phyloP scores from a whole-genome alignment of 2,797 vertebrate genomes.

The Cheirogaleus major region DNA sequence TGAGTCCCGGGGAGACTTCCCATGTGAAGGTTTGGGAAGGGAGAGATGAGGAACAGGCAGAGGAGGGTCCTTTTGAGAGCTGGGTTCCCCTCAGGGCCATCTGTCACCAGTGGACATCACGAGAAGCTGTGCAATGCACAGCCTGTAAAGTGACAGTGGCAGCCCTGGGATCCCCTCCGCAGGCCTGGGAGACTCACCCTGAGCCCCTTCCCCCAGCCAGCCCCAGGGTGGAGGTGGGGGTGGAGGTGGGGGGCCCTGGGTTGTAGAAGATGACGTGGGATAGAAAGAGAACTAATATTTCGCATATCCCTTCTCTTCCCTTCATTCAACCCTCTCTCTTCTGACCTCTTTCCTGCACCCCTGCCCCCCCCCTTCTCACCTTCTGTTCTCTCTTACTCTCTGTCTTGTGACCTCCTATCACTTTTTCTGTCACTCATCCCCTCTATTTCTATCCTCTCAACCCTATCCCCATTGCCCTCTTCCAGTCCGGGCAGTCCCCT shows the following conservation, averaged over 20 bases:
- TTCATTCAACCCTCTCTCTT: not conserved
- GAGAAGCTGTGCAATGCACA: not conserved
- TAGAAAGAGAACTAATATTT: constrained; percentile 36
- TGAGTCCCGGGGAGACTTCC: constrained; percentile 84
- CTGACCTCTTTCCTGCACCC: not conserved
- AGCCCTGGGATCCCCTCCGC: not conserved
- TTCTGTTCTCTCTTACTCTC: not conserved
- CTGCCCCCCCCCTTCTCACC: not conserved
- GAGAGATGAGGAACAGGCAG: not conserved
- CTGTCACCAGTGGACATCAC: not conserved
- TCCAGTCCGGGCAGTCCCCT: constrained; percentile 93
- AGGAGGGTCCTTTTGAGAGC: not conserved
- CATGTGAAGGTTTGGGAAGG: accelerated
- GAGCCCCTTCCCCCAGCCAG: not conserved
- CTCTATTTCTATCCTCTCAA: not conserved
- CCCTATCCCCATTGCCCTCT: not conserved
- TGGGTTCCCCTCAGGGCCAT: not conserved
- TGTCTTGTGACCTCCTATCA: constrained; percentile 21
- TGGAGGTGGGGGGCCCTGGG: not conserved
- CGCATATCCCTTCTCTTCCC: constrained; percentile 54
- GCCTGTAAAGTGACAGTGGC: not conserved
- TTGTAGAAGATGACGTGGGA: not conserved
- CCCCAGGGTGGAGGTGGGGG: not conserved
- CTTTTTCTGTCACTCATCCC: not conserved
- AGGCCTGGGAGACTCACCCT: not conserved